Evolutionary conservation across 1,140 invertebrate genomes (phyloP).

Genomic region (Gyrodactylus salaris): DNA sequence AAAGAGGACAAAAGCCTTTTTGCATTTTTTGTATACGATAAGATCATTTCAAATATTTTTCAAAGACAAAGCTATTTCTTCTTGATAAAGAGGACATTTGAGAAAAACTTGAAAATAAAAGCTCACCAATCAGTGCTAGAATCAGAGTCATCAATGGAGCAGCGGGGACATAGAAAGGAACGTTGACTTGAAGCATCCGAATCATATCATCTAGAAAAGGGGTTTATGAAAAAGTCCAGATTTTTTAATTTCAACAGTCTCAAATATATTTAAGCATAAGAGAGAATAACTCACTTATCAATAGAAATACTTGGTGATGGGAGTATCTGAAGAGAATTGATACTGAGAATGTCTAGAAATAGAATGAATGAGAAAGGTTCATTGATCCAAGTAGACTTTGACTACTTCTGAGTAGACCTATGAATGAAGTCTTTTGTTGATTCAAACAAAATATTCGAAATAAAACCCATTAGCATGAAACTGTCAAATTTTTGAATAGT

Average conservation of each 20-base stretch:
- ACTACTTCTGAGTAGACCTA: no score
- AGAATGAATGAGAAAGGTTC: constrained; percentile 13
- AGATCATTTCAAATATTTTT: no score
- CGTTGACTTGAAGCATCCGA: constrained; percentile 67
- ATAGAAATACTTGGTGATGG: constrained; percentile 91
- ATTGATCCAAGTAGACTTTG: no score
- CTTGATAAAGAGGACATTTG: background rate
- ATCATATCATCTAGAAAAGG: constrained; percentile 49
- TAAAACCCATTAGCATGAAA: no score
- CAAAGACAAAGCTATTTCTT: no score
- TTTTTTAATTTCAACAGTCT: background rate
- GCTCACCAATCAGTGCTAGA: constrained; percentile 73
- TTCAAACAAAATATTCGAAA: no score
- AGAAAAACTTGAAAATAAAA: background rate
- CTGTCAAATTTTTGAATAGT: no score
- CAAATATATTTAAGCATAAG: background rate
- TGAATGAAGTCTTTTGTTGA: no score
- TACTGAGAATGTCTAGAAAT: constrained; percentile 70
- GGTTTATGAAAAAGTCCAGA: constrained; percentile 10
- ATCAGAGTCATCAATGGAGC: constrained; percentile 80
- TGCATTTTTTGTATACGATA: no score
- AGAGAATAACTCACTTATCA: constrained; percentile 43
- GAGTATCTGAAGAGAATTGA: constrained; percentile 87
- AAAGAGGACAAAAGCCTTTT: no score
- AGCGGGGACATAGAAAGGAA: constrained; percentile 58